These are phyloP conservation scores for Agelastica alni DNA, from an alignment of 2,888 invertebrate genomes.

Conservation along the genomic window DNA sequence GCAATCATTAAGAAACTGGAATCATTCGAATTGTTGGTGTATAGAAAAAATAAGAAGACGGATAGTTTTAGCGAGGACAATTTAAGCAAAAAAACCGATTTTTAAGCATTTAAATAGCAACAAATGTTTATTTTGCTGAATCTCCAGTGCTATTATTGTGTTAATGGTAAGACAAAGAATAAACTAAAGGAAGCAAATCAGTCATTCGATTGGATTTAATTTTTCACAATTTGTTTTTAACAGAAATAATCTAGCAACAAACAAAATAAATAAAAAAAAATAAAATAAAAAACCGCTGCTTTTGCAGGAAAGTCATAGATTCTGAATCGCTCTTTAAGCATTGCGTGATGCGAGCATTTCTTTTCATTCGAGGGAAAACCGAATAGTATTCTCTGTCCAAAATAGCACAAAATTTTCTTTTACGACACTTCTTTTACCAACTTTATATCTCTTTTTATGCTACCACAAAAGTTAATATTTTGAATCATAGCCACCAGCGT, in stretches of 20 bases:
- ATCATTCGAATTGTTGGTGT: too few species aligned
- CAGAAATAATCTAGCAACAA: background rate
- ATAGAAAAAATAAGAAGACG: too few species aligned
- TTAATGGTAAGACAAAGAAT: too few species aligned
- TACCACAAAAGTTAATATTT: constrained; percentile 13
- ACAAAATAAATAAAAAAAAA: background rate
- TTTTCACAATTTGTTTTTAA: background rate
- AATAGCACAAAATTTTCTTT: constrained; percentile 20
- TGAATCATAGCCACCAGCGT: background rate
- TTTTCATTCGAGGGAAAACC: constrained; percentile 1
- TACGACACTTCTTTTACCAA: constrained; percentile 12
- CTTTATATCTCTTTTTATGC: constrained; percentile 16
- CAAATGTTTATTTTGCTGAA: too few species aligned
- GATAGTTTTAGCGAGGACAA: too few species aligned
- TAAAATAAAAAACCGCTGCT: background rate
- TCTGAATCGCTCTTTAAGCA: background rate
- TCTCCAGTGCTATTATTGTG: too few species aligned
- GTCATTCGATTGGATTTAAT: too few species aligned
- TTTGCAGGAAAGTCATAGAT: background rate
- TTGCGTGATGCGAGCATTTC: background rate
- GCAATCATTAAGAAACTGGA: too few species aligned
- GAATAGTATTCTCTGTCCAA: constrained; percentile 6
- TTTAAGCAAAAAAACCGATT: too few species aligned
- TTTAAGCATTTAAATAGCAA: too few species aligned
- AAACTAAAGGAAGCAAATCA: too few species aligned